These are phyloP conservation scores for Brachycybe producta DNA, from an alignment of 2,888 invertebrate species.

Conservation along the genomic window DNA sequence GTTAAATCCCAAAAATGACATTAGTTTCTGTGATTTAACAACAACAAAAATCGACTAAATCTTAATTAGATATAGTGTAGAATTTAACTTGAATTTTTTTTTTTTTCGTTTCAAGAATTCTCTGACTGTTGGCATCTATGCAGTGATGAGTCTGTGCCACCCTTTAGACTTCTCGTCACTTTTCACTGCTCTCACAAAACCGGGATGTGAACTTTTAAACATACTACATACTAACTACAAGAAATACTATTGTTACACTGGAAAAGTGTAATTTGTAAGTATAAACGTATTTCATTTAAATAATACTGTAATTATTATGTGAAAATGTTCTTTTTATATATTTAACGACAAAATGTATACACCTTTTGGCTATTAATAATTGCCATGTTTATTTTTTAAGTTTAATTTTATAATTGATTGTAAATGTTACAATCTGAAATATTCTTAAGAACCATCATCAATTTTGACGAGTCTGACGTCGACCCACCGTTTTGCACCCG, in stretches of 20 bases:
- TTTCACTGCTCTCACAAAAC: background rate
- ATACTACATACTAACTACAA: background rate
- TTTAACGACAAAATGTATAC: too few relatives aligned
- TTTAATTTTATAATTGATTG: too few relatives aligned
- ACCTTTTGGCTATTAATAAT: too few relatives aligned
- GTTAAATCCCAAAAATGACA: too few relatives aligned
- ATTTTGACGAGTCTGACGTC: too few relatives aligned
- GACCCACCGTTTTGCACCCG: too few relatives aligned
- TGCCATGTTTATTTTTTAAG: too few relatives aligned
- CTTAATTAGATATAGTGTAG: background rate
- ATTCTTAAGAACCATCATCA: too few relatives aligned
- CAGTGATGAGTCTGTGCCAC: background rate
- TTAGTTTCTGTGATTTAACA: background rate
- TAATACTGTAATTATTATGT: background rate
- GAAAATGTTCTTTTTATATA: too few relatives aligned
- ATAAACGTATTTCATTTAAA: background rate
- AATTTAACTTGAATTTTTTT: background rate
- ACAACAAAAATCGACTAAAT: background rate
- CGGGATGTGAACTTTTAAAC: background rate
- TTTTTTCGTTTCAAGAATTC: constrained; percentile 3
- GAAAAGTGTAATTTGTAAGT: background rate
- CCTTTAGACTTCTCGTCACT: background rate
- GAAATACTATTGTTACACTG: background rate
- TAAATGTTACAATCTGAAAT: too few relatives aligned
- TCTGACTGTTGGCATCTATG: constrained; percentile 3